Conservation (phyloP, 2,888 invertebrate genomes). For the Altica lythri region DNA sequence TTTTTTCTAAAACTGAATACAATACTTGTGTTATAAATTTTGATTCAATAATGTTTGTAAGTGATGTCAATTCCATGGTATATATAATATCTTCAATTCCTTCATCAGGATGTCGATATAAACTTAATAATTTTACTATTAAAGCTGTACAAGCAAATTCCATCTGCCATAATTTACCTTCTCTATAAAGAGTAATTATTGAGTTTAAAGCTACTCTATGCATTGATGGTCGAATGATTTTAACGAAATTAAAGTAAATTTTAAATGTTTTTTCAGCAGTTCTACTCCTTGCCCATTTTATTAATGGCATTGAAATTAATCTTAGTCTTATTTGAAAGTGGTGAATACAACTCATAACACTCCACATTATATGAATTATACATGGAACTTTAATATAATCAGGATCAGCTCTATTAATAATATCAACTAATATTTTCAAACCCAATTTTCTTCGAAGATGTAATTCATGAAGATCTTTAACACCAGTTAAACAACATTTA, state of each 20-base stretch:
- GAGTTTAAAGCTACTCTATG: conserved; percentile 49
- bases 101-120: conserved; percentile 41
- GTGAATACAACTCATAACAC: conserved; percentile 48
- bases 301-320: conserved; percentile 3
- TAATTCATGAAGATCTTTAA: conserved; percentile 37
- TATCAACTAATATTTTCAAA: conserved; percentile 34
- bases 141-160: conserved; percentile 54
- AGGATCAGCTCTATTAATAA: conserved; percentile 35
- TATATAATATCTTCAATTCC: conserved; percentile 24
- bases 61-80: conserved; percentile 17
- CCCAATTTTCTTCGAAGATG: conserved; percentile 33
- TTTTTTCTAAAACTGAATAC: conserved; percentile 58
- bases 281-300: conserved; percentile 13
- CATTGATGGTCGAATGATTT: conserved; percentile 43
- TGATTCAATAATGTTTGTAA: conserved; percentile 52
- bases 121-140: conserved; percentile 45
- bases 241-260: conserved; percentile 42
- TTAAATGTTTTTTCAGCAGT: conserved; percentile 38
- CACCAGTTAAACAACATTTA: conserved; percentile 36
- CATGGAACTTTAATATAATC: conserved; percentile 32
- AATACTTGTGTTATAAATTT: conserved; percentile 60
- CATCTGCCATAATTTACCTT: conserved; percentile 55
- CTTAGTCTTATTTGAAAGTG: conserved; percentile 45
- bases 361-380: conserved; percentile 47
- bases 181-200: conserved; percentile 52